Conservation (phyloP, 2,113 vertebrate genomes). For the Alouatta palliata region DNA sequence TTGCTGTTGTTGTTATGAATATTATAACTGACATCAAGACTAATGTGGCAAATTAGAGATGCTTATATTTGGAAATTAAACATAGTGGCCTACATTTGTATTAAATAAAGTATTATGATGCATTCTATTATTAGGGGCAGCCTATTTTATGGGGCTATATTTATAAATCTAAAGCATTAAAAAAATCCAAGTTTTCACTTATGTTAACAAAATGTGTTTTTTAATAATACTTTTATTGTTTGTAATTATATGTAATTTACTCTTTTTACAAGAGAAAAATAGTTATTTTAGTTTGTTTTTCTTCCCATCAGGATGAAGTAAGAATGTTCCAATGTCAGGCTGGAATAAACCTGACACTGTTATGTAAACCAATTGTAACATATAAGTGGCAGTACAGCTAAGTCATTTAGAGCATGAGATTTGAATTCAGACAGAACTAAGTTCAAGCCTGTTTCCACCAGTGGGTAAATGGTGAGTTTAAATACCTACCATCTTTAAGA, state of each 20-base stretch:
- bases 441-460: background rate
- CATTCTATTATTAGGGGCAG: background rate
- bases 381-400: rapidly evolving
- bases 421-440: background rate
- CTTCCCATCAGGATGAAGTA: background rate
- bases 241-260: background rate
- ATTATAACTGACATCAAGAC: background rate
- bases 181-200: background rate
- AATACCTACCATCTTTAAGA: background rate
- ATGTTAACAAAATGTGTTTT: background rate
- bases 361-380: rapidly evolving
- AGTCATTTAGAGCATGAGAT: background rate
- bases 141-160: background rate
- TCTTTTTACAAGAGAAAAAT: background rate
- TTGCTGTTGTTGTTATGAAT: background rate
- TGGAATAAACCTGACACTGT: background rate
- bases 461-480: background rate
- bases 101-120: rapidly evolving
- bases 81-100: background rate
- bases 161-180: background rate
- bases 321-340: background rate
- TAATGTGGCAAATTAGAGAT: background rate
- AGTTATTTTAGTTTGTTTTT: background rate
- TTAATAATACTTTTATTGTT: background rate
- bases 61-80: background rate